Evolutionary conservation across 2,888 invertebrate genomes (phyloP), one percentile per base, ranked within the genome.

Genomic region (Cerceris rybyensis): DNA sequence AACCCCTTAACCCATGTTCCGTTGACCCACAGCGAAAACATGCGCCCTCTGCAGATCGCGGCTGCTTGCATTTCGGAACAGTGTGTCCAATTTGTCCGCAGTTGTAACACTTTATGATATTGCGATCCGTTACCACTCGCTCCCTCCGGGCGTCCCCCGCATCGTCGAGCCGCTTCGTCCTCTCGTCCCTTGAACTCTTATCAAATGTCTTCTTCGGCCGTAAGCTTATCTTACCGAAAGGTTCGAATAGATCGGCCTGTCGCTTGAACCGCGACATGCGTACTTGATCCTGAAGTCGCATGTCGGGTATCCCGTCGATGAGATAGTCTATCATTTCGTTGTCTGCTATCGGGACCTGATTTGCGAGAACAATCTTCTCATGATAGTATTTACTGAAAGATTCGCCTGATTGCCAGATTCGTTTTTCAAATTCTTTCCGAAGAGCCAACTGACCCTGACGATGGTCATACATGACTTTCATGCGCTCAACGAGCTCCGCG

Each of bases 331-430:
- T 13, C 6, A 66, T 6, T n/a, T 72, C 61, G 0, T 46, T 39
- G 2, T 43, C 14, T 0, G 46, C 13, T 4, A 67, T 46, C 0
- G 50, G 16, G 2, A 72, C 57, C 0, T 16, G 55, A 7, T 67
- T 72, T 2, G 17, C 72, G n/a, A 60, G 41, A 9, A 67, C 43
- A 13, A 67, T 7, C 14, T 61, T 72, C 0, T 60, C 55, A 6
- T 61, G 64, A n/a, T 13, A 28, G 14, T 58, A 70, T 1, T 58
- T 55, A 2, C 41, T 0, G 14, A 70, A 61, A 6, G 17, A 6
- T 14, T 70, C 69, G 13, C 28, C 42, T 4, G 49, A 0, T 2
- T 6, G 14, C 63, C 50, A 70, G 11, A 39, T 2, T 11, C 61
- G 2, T 7, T 14, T 41, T 16, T 58, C 42, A n/a, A 64, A 63